phyloP scores from a whole-genome alignment of 2,888 invertebrate genomes.

The Steinernema hermaphroditum region DNA sequence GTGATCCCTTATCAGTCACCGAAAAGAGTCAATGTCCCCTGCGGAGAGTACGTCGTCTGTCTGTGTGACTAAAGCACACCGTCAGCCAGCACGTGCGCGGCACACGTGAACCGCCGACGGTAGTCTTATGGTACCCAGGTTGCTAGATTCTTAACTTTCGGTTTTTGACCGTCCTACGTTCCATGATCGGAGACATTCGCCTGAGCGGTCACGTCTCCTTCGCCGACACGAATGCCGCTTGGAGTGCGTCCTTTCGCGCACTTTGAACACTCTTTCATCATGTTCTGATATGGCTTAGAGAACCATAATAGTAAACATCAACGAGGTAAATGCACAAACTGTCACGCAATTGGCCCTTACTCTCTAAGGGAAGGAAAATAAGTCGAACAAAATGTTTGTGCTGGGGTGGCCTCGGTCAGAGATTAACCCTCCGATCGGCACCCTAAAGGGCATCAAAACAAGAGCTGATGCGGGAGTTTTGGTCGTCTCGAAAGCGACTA shows the following conservation, averaged over 20 bases:
- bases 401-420: neutral
- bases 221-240: neutral
- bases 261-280: neutral
- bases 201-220: neutral
- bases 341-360: neutral
- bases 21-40: slow-evolving; percentile 13
- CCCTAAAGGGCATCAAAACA: slow-evolving; percentile 26
- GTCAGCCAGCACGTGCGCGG: neutral
- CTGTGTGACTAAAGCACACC: slow-evolving; percentile 14
- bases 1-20: neutral
- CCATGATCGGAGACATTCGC: neutral
- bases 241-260: neutral
- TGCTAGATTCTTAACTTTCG: neutral
- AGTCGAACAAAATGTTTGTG: neutral
- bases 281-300: neutral
- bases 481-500: slow-evolving; percentile 10
- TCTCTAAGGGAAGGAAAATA: slow-evolving; percentile 4
- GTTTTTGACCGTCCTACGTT: slow-evolving; percentile 1
- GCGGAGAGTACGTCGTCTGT: neutral
- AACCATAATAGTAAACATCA: too few relatives aligned
- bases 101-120: neutral
- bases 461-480: neutral
- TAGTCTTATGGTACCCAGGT: neutral
- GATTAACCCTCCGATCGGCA: neutral
- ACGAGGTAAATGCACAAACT: neutral